phyloP scores from a whole-genome alignment of 1,140 invertebrate genomes.

The Scaptodrosophila lebanonensis region DNA sequence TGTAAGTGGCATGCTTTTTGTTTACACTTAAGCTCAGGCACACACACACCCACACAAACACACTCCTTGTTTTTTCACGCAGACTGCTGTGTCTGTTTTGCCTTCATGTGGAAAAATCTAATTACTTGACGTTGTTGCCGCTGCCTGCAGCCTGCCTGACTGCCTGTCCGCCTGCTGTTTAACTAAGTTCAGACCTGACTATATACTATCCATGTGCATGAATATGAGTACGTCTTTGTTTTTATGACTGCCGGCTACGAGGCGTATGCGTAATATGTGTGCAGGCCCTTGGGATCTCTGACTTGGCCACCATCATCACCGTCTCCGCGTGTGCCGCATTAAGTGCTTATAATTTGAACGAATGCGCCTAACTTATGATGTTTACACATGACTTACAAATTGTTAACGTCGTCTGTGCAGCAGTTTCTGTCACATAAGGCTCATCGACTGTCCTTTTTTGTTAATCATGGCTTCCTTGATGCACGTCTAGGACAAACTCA shows the following conservation, averaged over 20 bases:
- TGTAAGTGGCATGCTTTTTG: slow-evolving; percentile 38
- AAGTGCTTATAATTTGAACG: slow-evolving; percentile 74
- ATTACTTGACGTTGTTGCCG: too few species aligned
- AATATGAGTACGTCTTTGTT: too few species aligned
- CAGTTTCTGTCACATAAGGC: too few species aligned
- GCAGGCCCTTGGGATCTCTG: slow-evolving; percentile 34
- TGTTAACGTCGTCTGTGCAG: slow-evolving; percentile 66
- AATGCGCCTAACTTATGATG: slow-evolving; percentile 73
- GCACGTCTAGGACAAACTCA: too few species aligned
- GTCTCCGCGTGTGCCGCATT: slow-evolving; percentile 49
- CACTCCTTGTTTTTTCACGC: background rate
- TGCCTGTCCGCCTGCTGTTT: too few species aligned
- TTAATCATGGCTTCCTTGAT: too few species aligned
- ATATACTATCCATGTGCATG: background rate
- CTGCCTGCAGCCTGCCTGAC: too few species aligned
- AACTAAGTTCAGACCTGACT: slow-evolving; percentile 55
- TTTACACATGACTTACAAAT: slow-evolving; percentile 76
- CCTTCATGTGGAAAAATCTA: slow-evolving; percentile 68
- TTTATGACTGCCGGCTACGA: slow-evolving; percentile 45
- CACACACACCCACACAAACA: too few species aligned
- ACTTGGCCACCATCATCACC: background rate
- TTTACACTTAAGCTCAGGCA: slow-evolving; percentile 45
- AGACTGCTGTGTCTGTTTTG: slow-evolving; percentile 10
- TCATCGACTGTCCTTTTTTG: too few species aligned
- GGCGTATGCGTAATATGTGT: slow-evolving; percentile 66